These are phyloP conservation scores for Echinometra lucunter DNA, from an alignment of 53 echinoderm and acorn worm species.

Conservation along the genomic window DNA sequence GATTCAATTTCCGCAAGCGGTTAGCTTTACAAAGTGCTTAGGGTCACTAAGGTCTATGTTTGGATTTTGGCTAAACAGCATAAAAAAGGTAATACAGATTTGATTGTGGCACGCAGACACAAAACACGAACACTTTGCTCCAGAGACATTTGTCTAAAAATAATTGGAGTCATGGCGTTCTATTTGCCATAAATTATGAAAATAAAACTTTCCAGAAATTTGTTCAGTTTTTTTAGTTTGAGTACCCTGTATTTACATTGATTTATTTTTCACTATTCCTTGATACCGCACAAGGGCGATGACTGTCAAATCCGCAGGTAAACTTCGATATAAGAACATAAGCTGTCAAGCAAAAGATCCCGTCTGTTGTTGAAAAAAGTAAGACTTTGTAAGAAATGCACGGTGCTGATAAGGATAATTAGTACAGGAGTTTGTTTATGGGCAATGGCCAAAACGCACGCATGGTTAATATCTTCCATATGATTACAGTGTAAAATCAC, in stretches of 20 bases:
- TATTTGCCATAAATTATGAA: too few species aligned
- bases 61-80: neutral
- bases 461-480: slow-evolving; percentile 5
- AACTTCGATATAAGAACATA: neutral
- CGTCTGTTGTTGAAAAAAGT: neutral
- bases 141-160: too few species aligned
- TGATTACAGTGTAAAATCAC: slow-evolving; percentile 40
- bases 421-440: slow-evolving; percentile 48
- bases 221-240: too few species aligned
- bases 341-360: neutral
- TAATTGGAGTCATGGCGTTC: too few species aligned
- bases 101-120: too few species aligned
- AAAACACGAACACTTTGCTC: too few species aligned
- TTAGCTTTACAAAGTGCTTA: slow-evolving; percentile 16
- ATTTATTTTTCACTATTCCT: too few species aligned
- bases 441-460: slow-evolving; percentile 19
- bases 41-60: neutral
- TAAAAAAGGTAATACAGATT: neutral
- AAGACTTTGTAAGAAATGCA: neutral
- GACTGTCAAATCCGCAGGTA: too few species aligned
- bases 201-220: too few species aligned
- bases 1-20: slow-evolving; percentile 40
- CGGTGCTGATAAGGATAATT: neutral
- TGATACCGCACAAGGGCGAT: too few species aligned
- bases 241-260: too few species aligned